Conservation (phyloP, 2,113 vertebrate genomes). For the Thinocorus orbignyianus region DNA sequence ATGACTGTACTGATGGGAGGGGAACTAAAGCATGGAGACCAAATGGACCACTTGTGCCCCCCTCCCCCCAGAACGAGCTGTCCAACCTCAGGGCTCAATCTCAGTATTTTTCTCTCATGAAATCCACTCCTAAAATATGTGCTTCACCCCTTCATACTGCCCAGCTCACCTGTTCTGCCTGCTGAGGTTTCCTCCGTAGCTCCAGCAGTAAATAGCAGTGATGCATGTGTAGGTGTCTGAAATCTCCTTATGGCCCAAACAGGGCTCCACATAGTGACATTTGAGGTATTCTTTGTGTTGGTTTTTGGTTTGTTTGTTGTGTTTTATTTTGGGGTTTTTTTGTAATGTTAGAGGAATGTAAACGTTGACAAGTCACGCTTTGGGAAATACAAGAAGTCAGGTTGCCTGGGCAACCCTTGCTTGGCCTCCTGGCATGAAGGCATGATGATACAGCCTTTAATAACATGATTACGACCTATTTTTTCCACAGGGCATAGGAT, state of each 20-base stretch:
- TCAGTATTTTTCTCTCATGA: background rate
- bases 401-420: conserved; percentile 54
- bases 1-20: background rate
- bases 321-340: background rate
- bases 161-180: background rate
- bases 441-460: conserved; percentile 28
- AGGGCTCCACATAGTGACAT: background rate
- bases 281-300: background rate
- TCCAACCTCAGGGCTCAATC: background rate
- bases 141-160: background rate
- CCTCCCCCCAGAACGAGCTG: background rate
- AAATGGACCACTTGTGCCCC: background rate
- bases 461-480: conserved; percentile 57
- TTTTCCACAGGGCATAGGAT: conserved; percentile 67
- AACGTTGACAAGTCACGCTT: background rate
- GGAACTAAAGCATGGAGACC: background rate
- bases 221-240: background rate
- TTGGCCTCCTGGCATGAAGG: conserved; percentile 49
- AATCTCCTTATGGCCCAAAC: background rate
- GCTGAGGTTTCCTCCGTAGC: background rate
- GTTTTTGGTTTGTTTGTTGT: too few relatives aligned
- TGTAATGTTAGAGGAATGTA: background rate
- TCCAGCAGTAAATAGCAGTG: background rate
- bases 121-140: background rate
- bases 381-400: conserved; percentile 29